Evolutionary conservation across 2,113 vertebrate genomes (phyloP).

Genomic region (Rhizomys pruinosus): DNA sequence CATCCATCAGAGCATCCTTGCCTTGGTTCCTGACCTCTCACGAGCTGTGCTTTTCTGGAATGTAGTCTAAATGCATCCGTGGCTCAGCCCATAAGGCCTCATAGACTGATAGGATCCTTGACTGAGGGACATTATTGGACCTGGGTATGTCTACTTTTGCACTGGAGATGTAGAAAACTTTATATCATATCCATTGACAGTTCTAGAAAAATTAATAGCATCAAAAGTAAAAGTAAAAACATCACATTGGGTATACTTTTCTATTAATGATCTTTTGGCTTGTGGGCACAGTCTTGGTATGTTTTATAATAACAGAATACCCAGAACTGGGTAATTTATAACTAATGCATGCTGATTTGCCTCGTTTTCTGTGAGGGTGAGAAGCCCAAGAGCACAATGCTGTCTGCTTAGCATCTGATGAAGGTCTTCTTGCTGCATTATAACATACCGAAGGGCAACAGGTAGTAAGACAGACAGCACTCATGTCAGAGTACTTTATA

Average conservation of each 20-base stretch:
- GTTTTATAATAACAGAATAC: neutral
- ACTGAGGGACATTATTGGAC: accelerated
- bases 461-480: too few relatives aligned
- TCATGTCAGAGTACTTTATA: neutral
- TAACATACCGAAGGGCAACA: neutral
- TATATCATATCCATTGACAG: neutral
- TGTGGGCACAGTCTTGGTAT: neutral
- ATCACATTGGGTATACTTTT: neutral
- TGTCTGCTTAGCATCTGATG: neutral
- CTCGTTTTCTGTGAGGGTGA: neutral
- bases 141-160: neutral
- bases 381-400: neutral
- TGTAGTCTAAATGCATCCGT: neutral
- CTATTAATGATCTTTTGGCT: neutral
- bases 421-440: neutral
- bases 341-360: neutral
- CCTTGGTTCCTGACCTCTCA: neutral
- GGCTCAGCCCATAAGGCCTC: neutral
- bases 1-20: too few relatives aligned
- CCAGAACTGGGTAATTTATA: neutral
- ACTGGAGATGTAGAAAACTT: neutral
- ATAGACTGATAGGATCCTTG: neutral
- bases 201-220: neutral
- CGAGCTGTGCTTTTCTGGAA: neutral
- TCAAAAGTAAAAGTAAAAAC: neutral